Evolutionary conservation across 2,113 vertebrate species (phyloP), one percentile per base, ranked within the genome.

Genomic region (Sinocyclocheilus anshuiensis): DNA sequence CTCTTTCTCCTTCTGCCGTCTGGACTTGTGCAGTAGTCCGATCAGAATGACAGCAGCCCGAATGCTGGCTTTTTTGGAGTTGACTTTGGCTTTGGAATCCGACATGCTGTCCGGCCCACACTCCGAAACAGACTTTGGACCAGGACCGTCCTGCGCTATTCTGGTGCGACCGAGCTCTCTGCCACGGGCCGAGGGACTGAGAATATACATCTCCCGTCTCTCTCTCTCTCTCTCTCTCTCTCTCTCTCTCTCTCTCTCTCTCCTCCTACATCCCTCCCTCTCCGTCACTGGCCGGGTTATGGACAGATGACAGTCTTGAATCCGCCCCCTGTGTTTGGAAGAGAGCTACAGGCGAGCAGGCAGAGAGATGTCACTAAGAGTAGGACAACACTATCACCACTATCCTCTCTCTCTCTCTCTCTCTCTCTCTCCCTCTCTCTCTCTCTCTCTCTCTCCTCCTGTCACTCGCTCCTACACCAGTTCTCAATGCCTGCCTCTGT

Each of bases 1-100:
- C 87, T 94, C 94, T 87, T 84, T 94, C 89, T 96, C 95, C 90
- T 94, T 97, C 92, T 97, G 96, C 87, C 93, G 95, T 82, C 97
- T 95, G 83, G 97, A 98, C 92, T 96, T 96, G 95, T 98, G 97
- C 90, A 98, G 95, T 83, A 98, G 95, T 93, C 97, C 97, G 55
- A 99, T 98, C 63, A 99, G 95, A 86, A 97, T 97, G 89, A 98
- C 97, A 0, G 97, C 97, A 0, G 97, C 97, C 80, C 97, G 96
- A 61, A 98, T 96, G 75, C 97, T 97, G 7, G 97, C 97, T 90
- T 97, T 97, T 85, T 96, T 97, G 86, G 95, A 96, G 86, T 95
- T 96, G 89, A 95, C 92, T 86, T 95, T 95, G 65, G 91, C 86
- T 18, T 93, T 91, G 12, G 94, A 91, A 83, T 97, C 95, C 88